Conservation (phyloP, 1,140 invertebrate genomes). For the Euborellia annulipes region DNA sequence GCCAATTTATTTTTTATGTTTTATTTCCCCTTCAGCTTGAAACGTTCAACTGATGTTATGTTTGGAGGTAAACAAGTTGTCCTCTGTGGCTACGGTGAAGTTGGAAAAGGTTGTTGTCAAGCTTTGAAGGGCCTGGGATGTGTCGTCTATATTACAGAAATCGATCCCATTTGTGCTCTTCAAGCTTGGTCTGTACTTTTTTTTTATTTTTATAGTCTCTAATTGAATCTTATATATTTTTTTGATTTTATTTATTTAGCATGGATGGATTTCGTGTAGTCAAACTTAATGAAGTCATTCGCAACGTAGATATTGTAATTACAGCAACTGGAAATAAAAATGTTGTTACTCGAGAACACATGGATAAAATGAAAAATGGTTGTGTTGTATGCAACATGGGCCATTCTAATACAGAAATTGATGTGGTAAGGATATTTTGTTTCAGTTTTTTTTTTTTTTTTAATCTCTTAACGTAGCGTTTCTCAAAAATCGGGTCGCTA, state of each 20-base stretch:
- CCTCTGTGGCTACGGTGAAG: constrained; percentile 94
- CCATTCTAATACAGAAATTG: constrained; percentile 95
- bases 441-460: too few species aligned
- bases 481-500: too few species aligned
- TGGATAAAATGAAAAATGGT: constrained; percentile 95
- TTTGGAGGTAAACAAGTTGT: constrained; percentile 95
- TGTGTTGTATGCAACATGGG: constrained; percentile 97
- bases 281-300: constrained; percentile 86
- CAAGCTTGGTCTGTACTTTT: constrained; percentile 64
- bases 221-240: constrained; percentile 6
- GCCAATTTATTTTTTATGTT: constrained; percentile 17
- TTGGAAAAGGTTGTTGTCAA: constrained; percentile 94
- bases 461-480: too few species aligned
- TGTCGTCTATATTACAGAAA: constrained; percentile 91
- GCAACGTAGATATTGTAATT: constrained; percentile 85
- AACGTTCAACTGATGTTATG: constrained; percentile 94
- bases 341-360: constrained; percentile 84
- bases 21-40: constrained; percentile 69
- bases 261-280: constrained; percentile 97
- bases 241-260: constrained; percentile 30
- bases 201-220: constrained; percentile 2
- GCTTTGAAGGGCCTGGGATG: constrained; percentile 88
- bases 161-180: constrained; percentile 94
- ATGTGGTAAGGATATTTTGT: too few species aligned
- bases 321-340: constrained; percentile 96